Evolutionary conservation across 2,797 vertebrate genomes (phyloP).

Genomic region (Semotilus atromaculatus): DNA sequence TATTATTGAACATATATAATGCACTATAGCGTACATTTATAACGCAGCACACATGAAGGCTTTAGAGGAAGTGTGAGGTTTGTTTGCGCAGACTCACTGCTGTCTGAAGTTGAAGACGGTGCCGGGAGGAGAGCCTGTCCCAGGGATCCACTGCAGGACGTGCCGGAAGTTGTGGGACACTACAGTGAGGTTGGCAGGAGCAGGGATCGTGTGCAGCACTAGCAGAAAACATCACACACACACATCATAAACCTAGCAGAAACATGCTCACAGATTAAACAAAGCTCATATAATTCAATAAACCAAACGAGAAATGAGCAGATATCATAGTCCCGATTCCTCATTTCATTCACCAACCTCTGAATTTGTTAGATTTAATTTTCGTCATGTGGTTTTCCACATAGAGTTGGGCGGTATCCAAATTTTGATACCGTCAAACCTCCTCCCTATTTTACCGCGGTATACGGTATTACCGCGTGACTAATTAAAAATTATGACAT

Average conservation of each 20-base stretch:
- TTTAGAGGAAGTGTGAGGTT: background rate
- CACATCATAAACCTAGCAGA: background rate
- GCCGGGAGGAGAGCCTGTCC: constrained; percentile 20
- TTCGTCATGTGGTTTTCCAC: background rate
- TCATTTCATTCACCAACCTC: background rate
- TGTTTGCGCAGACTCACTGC: background rate
- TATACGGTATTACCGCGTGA: too few species aligned
- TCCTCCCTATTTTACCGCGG: too few species aligned
- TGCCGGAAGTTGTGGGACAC: constrained; percentile 47
- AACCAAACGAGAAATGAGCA: background rate
- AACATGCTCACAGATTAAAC: background rate
- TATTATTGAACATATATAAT: too few species aligned
- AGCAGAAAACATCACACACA: background rate
- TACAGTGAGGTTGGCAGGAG: constrained; percentile 27
- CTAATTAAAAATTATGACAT: too few species aligned
- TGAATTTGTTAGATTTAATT: background rate
- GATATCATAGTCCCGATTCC: background rate
- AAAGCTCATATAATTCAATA: background rate
- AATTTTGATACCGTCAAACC: too few species aligned
- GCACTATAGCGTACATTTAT: too few species aligned
- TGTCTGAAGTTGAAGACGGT: constrained; percentile 29
- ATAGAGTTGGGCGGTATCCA: too few species aligned
- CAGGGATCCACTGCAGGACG: constrained; percentile 48
- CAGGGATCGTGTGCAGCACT: constrained; percentile 28
- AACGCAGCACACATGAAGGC: background rate